These are phyloP conservation scores for Sceliomorpha sp. DNA, from an alignment of 2,888 invertebrate species.

Conservation along the genomic window DNA sequence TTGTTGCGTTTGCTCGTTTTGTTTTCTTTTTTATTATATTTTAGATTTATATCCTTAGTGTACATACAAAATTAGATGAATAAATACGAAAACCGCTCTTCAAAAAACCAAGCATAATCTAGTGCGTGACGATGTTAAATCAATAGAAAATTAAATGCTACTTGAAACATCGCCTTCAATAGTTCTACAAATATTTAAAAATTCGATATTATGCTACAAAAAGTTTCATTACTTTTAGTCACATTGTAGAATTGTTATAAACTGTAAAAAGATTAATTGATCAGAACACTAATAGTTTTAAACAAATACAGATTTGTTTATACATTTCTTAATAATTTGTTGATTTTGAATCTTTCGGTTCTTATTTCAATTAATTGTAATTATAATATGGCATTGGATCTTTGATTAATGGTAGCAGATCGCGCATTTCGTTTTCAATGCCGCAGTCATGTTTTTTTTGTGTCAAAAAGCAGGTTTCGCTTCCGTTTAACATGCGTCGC, in stretches of 20 bases:
- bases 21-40: too few species aligned
- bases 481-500: neutral
- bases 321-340: too few species aligned
- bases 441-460: slow-evolving; percentile 20
- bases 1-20: slow-evolving; percentile 37
- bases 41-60: slow-evolving; percentile 45
- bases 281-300: too few species aligned
- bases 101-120: slow-evolving; percentile 19
- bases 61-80: slow-evolving; percentile 43
- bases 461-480: slow-evolving; percentile 3
- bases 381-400: neutral
- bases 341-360: too few species aligned
- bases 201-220: slow-evolving; percentile 23
- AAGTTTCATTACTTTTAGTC: too few species aligned
- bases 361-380: too few species aligned
- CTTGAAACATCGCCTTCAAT: slow-evolving; percentile 11
- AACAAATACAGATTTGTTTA: too few species aligned
- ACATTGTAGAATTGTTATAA: too few species aligned
- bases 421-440: slow-evolving; percentile 21
- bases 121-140: slow-evolving; percentile 18
- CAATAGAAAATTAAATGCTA: slow-evolving; percentile 25
- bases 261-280: too few species aligned
- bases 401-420: neutral
- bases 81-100: slow-evolving; percentile 30
- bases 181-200: slow-evolving; percentile 14